Conservation (phyloP, 2,113 vertebrate genomes). For the Alligator mississippiensis region DNA sequence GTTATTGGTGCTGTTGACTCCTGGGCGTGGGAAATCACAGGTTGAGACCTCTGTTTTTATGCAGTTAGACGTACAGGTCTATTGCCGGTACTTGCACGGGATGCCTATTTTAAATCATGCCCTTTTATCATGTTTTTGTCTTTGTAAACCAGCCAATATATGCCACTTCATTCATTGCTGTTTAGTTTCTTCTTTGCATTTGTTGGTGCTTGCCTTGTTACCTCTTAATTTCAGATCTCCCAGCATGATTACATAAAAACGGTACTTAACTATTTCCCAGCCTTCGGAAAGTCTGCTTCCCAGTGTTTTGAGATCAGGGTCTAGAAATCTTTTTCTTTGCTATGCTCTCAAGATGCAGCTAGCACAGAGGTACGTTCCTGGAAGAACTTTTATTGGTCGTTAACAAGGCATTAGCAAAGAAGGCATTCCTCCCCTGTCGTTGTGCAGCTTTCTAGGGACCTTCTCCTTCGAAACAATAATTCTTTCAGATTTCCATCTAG, state of each 20-base stretch:
- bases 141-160: not conserved
- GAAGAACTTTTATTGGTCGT: not conserved
- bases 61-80: not conserved
- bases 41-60: not conserved
- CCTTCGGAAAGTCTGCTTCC: not conserved
- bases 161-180: not conserved
- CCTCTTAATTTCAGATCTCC: not conserved
- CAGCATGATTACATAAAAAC: not conserved
- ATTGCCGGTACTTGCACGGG: not conserved
- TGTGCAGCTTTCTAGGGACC: not conserved
- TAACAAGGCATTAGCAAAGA: not conserved
- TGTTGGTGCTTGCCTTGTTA: not conserved
- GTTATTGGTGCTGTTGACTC: constrained; percentile 16
- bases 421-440: not conserved
- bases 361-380: not conserved
- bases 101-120: constrained; percentile 1
- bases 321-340: fast-evolving
- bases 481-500: not conserved
- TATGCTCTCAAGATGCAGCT: not conserved
- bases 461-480: not conserved
- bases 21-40: constrained; percentile 13
- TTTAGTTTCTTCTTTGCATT: not conserved
- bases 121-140: constrained; percentile 3
- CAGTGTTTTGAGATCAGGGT: not conserved
- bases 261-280: not conserved